Evolutionary conservation across 2,113 vertebrate species (phyloP).

Genomic region (Laticauda colubrina): DNA sequence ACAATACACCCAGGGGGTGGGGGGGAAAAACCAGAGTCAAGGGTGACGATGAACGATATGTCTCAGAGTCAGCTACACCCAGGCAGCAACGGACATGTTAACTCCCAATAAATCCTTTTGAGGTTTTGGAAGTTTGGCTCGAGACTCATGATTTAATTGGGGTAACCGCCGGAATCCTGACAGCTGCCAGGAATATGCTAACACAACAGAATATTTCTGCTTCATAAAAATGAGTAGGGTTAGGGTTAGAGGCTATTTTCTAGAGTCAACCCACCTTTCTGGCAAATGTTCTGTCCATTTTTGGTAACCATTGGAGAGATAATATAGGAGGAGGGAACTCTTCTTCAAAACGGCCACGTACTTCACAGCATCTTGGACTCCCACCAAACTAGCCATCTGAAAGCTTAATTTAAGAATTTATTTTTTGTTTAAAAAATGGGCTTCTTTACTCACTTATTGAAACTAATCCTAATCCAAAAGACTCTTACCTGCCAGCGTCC

Average conservation of each 20-base stretch:
- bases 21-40: too few relatives aligned
- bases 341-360: constrained; percentile 87
- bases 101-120: too few relatives aligned
- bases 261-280: constrained; percentile 77
- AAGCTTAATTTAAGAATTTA: constrained; percentile 73
- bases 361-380: constrained; percentile 79
- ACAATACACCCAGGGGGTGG: too few relatives aligned
- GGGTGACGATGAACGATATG: too few relatives aligned
- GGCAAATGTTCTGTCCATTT: constrained; percentile 92
- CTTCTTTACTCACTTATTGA: background rate
- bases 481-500: constrained; percentile 86
- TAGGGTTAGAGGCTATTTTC: background rate
- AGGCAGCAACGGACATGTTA: too few relatives aligned
- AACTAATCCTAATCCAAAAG: fast-evolving
- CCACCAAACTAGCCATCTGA: constrained; percentile 81
- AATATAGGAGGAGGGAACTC: constrained; percentile 80
- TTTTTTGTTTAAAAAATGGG: background rate
- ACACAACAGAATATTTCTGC: background rate
- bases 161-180: too few relatives aligned
- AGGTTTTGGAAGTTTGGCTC: too few relatives aligned
- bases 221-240: background rate
- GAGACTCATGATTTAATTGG: too few relatives aligned
- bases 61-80: too few relatives aligned
- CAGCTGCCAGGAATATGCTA: background rate
- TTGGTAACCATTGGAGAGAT: constrained; percentile 90